These are phyloP conservation scores for Cephalopachus bancanus DNA, from an alignment of 2,797 vertebrate genomes.

Conservation along the genomic window DNA sequence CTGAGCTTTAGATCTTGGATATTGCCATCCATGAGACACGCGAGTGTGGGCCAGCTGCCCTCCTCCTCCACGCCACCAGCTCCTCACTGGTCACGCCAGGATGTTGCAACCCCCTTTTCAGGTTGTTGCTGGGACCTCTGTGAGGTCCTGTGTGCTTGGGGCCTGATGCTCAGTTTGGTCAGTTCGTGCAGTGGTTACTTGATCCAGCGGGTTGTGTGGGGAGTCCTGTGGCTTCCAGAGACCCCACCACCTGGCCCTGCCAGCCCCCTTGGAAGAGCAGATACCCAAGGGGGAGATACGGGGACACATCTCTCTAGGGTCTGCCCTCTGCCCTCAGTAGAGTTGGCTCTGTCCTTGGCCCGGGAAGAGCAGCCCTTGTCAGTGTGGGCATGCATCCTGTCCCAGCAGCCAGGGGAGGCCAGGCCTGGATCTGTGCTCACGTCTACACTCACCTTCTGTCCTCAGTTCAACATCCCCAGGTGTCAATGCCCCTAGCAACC, in stretches of 20 bases:
- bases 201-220: neutral
- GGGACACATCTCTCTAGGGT: neutral
- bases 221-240: neutral
- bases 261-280: neutral
- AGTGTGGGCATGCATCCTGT: neutral
- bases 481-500: neutral
- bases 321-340: neutral
- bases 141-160: neutral
- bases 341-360: neutral
- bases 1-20: neutral
- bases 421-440: neutral
- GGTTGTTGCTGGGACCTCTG: neutral
- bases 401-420: neutral
- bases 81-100: neutral
- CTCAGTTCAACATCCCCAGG: neutral
- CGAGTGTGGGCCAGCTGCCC: neutral
- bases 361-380: neutral
- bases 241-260: neutral
- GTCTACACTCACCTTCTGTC: neutral
- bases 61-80: neutral
- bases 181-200: neutral
- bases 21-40: neutral
- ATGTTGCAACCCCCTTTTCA: neutral
- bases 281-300: neutral
- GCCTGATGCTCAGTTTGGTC: neutral